A percentile compares a stretch with the other conserved stretches of the same genome.
These are phyloP conservation scores for Drosophila quinaria DNA, from an alignment of 2,888 invertebrate species.

Conservation along the genomic window DNA sequence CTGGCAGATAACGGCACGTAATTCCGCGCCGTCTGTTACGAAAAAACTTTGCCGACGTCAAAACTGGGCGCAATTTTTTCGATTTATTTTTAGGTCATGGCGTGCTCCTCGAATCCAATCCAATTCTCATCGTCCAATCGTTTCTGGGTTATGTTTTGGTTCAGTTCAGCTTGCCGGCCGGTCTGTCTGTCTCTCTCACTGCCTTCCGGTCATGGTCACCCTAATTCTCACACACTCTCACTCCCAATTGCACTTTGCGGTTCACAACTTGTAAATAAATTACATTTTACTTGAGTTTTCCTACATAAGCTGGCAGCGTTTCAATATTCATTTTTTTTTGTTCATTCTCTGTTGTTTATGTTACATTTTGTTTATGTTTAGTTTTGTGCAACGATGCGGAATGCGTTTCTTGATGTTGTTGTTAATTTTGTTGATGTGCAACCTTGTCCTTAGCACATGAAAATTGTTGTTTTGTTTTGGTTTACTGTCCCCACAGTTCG, in stretches of 20 bases:
- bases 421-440: conserved; percentile 34
- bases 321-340: conserved; percentile 39
- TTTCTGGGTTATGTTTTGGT: conserved; percentile 42
- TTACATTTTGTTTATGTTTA: conserved; percentile 67
- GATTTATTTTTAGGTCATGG: conserved; percentile 76
- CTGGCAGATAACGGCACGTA: conserved; percentile 67
- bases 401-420: conserved; percentile 50
- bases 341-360: conserved; percentile 51
- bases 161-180: conserved; percentile 23
- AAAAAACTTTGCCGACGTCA: conserved; percentile 71
- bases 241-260: conserved; percentile 30
- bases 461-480: conserved; percentile 36
- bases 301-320: conserved; percentile 45
- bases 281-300: conserved; percentile 27
- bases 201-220: conserved; percentile 43
- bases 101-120: conserved; percentile 55
- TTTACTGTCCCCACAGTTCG: conserved; percentile 45
- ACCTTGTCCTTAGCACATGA: conserved; percentile 78
- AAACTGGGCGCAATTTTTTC: conserved; percentile 43
- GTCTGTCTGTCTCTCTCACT: conserved; percentile 14
- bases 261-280: conserved; percentile 36
- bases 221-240: conserved; percentile 4
- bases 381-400: conserved; percentile 62
- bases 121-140: not conserved
- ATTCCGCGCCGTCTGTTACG: conserved; percentile 68